Evolutionary conservation across 2,888 invertebrate species (phyloP), one percentile per base, ranked within the genome.

Genomic region (Drosophila nr. fundita): DNA sequence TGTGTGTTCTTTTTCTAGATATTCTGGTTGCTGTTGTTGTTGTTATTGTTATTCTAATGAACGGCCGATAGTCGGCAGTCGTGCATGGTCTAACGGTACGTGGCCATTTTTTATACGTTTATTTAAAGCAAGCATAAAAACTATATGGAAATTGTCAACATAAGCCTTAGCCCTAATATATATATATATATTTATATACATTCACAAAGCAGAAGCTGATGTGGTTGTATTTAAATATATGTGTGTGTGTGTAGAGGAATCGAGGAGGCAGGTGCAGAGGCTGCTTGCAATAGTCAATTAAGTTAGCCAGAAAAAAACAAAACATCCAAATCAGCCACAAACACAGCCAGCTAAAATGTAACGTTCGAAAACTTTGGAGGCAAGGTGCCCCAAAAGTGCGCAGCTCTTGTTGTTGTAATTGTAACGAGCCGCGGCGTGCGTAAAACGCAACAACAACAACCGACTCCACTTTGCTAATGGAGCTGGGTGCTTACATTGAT

Each of bases 401-500:
- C 53, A 60, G 34, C 62, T 50, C 40, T 52, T 67, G 60, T 55
- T 58, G 50, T 55, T 52, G 76, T 69, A 69, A 73, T 76, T 79
- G 79, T 76, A 73, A 60, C 68, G 65, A 50, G 64, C 18, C 34
- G 71, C 76, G 73, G 68, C 72, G 75, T 83, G 82, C 87, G 74
- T 84, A 83, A 86, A 86, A 83, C 75, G 27, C 66, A 73, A 29
- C n/a, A 50, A 21, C 57, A 55, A 59, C 38, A 42, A 60, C 68
- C 59, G 69, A 62, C 72, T 74, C 49, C 62, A 71, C 70, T 78
- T 78, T 76, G 74, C 78, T 82, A 87, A 85, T 87, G 75, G 83
- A 71, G 82, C 80, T 54, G 65, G 76, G 79, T 71, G 79, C 73
- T 79, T 80, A 79, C 55, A 55, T 76, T 80, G 73, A 70, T 76